A percentile compares a stretch with the other conserved stretches of the same genome.
Conservation (phyloP, 1,140 invertebrate genomes). For the Meteorus sp. region DNA sequence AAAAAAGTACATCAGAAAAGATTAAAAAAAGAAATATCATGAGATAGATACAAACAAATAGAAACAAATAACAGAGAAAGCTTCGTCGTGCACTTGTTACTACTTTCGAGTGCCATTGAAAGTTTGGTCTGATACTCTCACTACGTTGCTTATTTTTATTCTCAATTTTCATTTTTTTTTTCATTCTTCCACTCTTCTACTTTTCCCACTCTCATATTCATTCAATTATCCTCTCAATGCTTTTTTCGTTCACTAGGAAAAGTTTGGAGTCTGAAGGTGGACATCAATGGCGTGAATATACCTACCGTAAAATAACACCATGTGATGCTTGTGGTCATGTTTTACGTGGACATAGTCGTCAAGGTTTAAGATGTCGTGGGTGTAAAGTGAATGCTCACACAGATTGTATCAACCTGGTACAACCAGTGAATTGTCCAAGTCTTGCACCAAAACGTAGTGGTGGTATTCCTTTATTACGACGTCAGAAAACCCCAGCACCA, state of each 20-base stretch:
- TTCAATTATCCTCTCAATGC: no score
- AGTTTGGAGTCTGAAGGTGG: conserved; percentile 71
- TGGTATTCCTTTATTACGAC: conserved; percentile 77
- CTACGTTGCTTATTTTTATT: no score
- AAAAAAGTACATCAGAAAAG: no score
- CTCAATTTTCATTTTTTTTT: not conserved
- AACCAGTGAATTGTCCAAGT: conserved; percentile 49
- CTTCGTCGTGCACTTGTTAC: not conserved
- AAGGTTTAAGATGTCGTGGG: conserved; percentile 84
- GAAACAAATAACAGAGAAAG: not conserved
- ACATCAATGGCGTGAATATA: conserved; percentile 90
- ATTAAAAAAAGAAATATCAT: not conserved
- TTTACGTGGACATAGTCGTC: conserved; percentile 87
- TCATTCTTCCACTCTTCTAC: not conserved
- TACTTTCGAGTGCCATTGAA: not conserved
- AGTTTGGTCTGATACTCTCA: no score
- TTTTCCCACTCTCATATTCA: not conserved
- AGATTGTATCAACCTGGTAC: conserved; percentile 67
- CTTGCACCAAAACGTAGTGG: conserved; percentile 69
- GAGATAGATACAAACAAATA: not conserved
- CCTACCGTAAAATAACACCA: conserved; percentile 93
- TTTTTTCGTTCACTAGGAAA: conserved; percentile 62
- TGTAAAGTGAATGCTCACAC: conserved; percentile 91
- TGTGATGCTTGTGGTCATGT: conserved; percentile 93
- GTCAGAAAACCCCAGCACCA: conserved; percentile 78